A percentile compares a stretch with the other conserved stretches of the same genome.
Evolutionary conservation across 2,888 invertebrate species (phyloP).

Genomic region (Hyalella azteca): DNA sequence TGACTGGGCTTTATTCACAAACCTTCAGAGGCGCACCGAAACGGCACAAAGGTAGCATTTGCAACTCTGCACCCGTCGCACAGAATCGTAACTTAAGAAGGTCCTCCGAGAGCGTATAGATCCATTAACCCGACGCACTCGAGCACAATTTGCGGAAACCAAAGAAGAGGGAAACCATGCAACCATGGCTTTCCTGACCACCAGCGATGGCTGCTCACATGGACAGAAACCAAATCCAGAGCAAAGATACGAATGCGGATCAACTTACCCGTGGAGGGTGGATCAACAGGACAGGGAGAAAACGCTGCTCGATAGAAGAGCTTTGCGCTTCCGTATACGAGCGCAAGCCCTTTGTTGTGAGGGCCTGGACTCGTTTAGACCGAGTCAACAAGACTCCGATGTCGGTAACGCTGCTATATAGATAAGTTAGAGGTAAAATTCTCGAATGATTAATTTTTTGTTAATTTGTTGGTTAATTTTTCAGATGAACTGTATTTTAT

Average conservation of each 20-base stretch:
- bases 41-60: neutral
- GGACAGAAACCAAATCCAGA: neutral
- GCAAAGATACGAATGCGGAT: neutral
- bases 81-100: neutral
- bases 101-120: neutral
- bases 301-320: too few relatives aligned
- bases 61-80: neutral
- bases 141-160: conserved; percentile 21
- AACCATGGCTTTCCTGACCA: conserved; percentile 14
- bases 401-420: too few relatives aligned
- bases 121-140: conserved; percentile 12
- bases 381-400: too few relatives aligned
- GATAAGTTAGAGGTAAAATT: too few relatives aligned
- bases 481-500: too few relatives aligned
- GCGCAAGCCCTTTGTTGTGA: too few relatives aligned
- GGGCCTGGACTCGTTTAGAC: too few relatives aligned
- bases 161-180: neutral
- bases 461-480: too few relatives aligned
- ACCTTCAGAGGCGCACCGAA: neutral
- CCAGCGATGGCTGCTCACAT: neutral
- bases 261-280: too few relatives aligned
- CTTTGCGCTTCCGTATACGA: too few relatives aligned
- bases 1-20: neutral
- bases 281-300: too few relatives aligned
- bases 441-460: too few relatives aligned